Evolutionary conservation across 2,797 vertebrate species (phyloP).

Genomic region (Malacoraja senta): DNA sequence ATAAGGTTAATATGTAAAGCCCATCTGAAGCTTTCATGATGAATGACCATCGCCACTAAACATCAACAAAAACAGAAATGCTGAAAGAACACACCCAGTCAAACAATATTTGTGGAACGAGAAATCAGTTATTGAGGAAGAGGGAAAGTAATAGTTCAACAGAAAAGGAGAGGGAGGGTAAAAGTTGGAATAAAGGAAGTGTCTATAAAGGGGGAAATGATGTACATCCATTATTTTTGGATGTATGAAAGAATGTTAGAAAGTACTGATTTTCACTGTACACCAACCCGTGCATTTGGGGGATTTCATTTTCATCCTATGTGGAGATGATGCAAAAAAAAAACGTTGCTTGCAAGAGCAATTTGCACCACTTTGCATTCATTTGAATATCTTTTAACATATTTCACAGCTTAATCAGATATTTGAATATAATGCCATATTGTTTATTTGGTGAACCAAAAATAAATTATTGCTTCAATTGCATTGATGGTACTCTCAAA

Average conservation of each 20-base stretch:
- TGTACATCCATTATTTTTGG: no score
- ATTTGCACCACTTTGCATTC: conserved; percentile 32
- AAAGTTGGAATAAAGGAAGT: no score
- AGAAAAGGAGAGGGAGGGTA: no score
- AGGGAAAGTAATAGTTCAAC: no score
- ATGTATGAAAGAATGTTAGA: background rate
- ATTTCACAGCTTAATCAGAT: background rate
- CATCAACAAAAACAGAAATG: no score
- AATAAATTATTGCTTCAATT: conserved; percentile 11
- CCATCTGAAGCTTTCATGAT: no score
- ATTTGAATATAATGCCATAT: conserved; percentile 8
- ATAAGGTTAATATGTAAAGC: no score
- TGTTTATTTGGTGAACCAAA: background rate
- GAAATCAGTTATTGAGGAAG: no score
- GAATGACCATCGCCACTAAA: no score
- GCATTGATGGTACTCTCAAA: background rate
- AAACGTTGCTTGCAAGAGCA: background rate
- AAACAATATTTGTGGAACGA: no score
- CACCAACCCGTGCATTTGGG: background rate
- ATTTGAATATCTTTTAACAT: conserved; percentile 25
- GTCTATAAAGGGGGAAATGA: no score
- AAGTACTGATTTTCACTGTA: background rate
- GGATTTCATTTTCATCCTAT: background rate
- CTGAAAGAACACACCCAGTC: no score
- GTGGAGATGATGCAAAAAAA: background rate